These are phyloP conservation scores for Apotomis capreana DNA, from an alignment of 2,888 invertebrate genomes.

Conservation along the genomic window DNA sequence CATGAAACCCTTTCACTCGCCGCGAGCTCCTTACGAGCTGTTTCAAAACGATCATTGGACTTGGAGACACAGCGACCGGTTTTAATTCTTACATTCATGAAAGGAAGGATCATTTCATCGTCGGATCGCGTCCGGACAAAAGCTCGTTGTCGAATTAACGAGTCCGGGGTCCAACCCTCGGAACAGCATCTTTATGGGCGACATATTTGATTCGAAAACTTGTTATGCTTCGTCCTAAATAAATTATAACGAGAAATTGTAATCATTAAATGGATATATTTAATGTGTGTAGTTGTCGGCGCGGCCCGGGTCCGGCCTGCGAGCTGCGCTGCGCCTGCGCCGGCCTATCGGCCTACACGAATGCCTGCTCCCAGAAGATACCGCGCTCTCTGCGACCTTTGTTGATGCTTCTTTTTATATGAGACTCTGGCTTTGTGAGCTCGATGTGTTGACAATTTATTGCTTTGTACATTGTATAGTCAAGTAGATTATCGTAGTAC, in stretches of 20 bases:
- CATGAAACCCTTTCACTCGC: conserved; percentile 79
- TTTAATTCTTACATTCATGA: conserved; percentile 80
- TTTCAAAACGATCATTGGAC: conserved; percentile 78
- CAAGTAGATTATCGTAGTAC: conserved; percentile 32
- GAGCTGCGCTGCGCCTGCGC: conserved; percentile 39
- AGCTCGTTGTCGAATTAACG: conserved; percentile 77
- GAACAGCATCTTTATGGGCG: conserved; percentile 82
- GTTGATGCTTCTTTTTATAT: conserved; percentile 66
- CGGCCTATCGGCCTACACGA: conserved; percentile 75
- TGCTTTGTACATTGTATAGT: conserved; percentile 28
- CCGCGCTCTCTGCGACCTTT: conserved; percentile 72
- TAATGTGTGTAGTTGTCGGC: conserved; percentile 74
- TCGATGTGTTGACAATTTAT: conserved; percentile 55
- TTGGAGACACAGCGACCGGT: conserved; percentile 72
- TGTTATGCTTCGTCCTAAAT: conserved; percentile 83
- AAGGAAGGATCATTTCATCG: conserved; percentile 74
- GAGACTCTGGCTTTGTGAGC: conserved; percentile 56
- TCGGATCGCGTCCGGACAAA: conserved; percentile 64
- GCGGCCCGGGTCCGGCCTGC: conserved; percentile 48
- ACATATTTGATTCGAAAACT: conserved; percentile 83
- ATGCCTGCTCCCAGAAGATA: conserved; percentile 75
- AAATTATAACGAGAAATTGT: conserved; percentile 84
- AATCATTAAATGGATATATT: conserved; percentile 82
- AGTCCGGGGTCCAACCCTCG: conserved; percentile 77
- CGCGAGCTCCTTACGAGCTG: conserved; percentile 62